phyloP scores from a whole-genome alignment of 2,113 vertebrate species.

The Triplophysa siluroides region DNA sequence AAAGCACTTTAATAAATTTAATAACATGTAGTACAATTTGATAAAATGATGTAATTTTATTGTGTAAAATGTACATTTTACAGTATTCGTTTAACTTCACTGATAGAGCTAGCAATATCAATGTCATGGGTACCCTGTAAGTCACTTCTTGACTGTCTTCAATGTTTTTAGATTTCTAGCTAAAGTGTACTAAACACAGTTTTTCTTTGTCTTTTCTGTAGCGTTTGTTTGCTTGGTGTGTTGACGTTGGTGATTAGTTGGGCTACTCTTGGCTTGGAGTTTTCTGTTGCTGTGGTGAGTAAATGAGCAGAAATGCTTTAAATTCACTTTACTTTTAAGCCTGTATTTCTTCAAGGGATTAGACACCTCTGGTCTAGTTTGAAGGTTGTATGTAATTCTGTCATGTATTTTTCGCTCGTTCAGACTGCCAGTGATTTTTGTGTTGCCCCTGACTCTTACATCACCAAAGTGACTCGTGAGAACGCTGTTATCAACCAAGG shows the following conservation, averaged over 20 bases:
- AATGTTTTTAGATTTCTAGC: too few species aligned
- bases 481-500: conserved; percentile 82
- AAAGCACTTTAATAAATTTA: too few species aligned
- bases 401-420: not conserved
- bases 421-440: conserved; percentile 96
- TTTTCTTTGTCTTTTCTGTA: conserved; percentile 58
- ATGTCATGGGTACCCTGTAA: too few species aligned
- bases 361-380: too few species aligned
- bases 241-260: conserved; percentile 93
- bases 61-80: too few species aligned
- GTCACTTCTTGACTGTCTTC: too few species aligned
- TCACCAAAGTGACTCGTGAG: conserved; percentile 81
- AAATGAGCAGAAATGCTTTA: conserved; percentile 52
- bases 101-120: too few species aligned
- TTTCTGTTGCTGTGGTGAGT: conserved; percentile 87
- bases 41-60: too few species aligned
- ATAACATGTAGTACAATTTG: too few species aligned
- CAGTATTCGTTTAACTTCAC: too few species aligned
- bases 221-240: conserved; percentile 92
- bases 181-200: not conserved
- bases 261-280: conserved; percentile 89
- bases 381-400: not conserved
- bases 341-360: not conserved
- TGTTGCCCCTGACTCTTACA: conserved; percentile 82
- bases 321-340: not conserved